These are phyloP conservation scores for Mya arenaria DNA, from an alignment of 1,140 invertebrate species.

Conservation along the genomic window DNA sequence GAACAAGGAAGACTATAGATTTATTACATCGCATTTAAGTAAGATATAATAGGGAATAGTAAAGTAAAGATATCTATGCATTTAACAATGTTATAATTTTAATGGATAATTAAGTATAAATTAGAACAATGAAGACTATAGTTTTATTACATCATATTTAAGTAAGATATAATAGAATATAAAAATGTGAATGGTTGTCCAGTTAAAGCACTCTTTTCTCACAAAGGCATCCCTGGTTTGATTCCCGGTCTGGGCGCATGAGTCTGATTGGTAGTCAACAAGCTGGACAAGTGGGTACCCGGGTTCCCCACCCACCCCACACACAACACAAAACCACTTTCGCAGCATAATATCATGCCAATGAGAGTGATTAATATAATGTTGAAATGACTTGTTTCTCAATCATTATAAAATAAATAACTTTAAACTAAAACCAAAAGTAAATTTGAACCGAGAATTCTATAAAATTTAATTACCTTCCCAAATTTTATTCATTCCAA, in stretches of 20 bases:
- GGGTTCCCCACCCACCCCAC: no score
- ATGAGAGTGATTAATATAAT: no score
- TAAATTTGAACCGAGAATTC: neutral
- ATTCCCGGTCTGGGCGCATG: no score
- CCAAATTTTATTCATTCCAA: neutral
- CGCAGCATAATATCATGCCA: no score
- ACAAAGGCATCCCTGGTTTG: no score
- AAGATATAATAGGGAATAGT: neutral
- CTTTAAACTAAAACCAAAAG: neutral
- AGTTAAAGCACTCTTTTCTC: no score
- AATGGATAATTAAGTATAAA: neutral
- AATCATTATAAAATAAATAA: neutral
- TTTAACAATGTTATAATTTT: neutral
- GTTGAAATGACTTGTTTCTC: no score
- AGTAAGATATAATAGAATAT: neutral
- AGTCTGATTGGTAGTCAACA: no score
- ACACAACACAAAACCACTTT: no score
- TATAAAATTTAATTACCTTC: neutral
- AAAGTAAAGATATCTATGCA: neutral
- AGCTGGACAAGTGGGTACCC: no score
- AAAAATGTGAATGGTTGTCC: neutral
- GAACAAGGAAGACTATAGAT: no score
- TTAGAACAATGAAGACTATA: no score
- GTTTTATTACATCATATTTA: neutral
- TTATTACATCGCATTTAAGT: neutral